Evolutionary conservation across 2,113 vertebrate genomes (phyloP).

Genomic region (Corythornis madagascariensis): DNA sequence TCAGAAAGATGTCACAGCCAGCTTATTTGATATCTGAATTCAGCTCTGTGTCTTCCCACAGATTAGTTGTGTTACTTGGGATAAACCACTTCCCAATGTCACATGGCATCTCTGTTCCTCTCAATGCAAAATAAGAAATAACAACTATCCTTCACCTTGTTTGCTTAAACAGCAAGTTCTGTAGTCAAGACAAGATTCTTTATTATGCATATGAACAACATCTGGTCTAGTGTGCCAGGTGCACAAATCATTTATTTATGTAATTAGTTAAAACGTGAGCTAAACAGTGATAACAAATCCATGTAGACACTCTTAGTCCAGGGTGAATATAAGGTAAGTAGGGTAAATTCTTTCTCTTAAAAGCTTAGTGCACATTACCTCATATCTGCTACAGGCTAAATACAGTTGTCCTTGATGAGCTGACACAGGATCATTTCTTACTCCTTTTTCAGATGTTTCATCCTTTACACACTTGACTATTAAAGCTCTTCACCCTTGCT

Average conservation of each 20-base stretch:
- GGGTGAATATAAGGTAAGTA: not conserved
- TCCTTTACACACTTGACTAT: not conserved
- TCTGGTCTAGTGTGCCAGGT: constrained; percentile 44
- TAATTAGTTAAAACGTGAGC: constrained; percentile 35
- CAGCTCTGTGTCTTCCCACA: not conserved
- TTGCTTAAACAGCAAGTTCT: constrained; percentile 33
- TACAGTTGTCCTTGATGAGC: not conserved
- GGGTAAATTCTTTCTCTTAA: not conserved
- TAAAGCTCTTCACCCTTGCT: not conserved
- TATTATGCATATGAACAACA: constrained; percentile 55
- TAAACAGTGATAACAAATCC: constrained; percentile 53
- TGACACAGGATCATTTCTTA: not conserved
- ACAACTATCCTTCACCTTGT: not conserved
- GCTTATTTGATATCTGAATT: not conserved
- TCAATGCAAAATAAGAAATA: not conserved
- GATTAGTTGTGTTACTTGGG: not conserved
- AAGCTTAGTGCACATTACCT: not conserved
- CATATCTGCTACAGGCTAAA: not conserved
- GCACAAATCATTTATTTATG: constrained; percentile 62
- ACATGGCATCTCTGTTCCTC: not conserved
- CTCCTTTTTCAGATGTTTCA: not conserved
- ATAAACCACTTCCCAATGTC: not conserved
- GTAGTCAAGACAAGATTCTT: constrained; percentile 28
- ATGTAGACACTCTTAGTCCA: not conserved
- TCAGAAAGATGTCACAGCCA: not conserved